Percentiles rank a stretch among this genome's conserved stretches.
These are phyloP conservation scores for Syngnathus rostellatus DNA, from an alignment of 2,797 vertebrate genomes.

Conservation along the genomic window DNA sequence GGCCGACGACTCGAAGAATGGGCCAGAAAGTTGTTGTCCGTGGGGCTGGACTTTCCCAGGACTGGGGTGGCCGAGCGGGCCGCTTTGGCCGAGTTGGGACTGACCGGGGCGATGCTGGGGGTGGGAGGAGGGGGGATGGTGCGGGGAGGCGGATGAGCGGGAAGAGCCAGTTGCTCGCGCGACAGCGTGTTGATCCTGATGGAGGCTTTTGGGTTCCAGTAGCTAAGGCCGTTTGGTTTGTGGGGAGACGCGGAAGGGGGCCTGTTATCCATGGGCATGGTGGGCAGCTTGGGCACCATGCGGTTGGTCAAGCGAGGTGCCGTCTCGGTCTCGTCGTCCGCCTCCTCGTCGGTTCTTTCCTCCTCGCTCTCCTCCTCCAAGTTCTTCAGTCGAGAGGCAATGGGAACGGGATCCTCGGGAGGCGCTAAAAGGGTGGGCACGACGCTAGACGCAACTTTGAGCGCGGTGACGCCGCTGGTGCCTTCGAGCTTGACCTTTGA, in stretches of 20 bases:
- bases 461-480: conserved; percentile 63
- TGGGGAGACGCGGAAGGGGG: conserved; percentile 48
- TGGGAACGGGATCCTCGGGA: conserved; percentile 55
- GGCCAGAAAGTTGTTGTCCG: conserved; percentile 68
- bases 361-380: conserved; percentile 66
- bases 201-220: conserved; percentile 68
- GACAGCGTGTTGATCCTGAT: conserved; percentile 76
- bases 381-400: conserved; percentile 46
- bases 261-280: conserved; percentile 63
- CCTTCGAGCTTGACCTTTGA: conserved; percentile 70
- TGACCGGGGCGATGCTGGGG: conserved; percentile 62
- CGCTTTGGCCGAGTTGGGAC: conserved; percentile 55
- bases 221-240: conserved; percentile 73
- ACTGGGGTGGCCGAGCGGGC: conserved; percentile 43
- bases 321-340: conserved; percentile 47
- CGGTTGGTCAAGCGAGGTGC: conserved; percentile 50
- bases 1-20: conserved; percentile 78
- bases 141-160: conserved; percentile 64
- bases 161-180: conserved; percentile 79
- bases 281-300: conserved; percentile 69
- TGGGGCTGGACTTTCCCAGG: conserved; percentile 47
- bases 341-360: conserved; percentile 63
- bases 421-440: conserved; percentile 46
- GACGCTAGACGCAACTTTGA: conserved; percentile 68
- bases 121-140: conserved; percentile 66